Evolutionary conservation across 2,888 invertebrate species (phyloP), one percentile per base, ranked within the genome.

Genomic region (Eupithecia subfuscata): DNA sequence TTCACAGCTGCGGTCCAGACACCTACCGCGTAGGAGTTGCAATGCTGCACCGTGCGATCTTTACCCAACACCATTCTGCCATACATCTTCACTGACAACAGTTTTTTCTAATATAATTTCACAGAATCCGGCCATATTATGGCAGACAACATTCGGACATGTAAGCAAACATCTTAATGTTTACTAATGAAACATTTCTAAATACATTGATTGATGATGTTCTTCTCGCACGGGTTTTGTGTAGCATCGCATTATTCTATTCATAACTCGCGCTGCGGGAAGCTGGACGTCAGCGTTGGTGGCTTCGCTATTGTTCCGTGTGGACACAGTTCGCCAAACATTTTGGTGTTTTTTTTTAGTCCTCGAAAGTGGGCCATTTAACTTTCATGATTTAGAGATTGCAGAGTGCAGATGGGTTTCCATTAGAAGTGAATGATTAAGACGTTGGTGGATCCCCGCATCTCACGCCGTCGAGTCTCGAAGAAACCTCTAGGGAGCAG

Each of bases 81-180:
- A 86, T 86, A 88, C 87, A 85, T 87, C 88, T 88, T 84, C 81
- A 86, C 87, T 86, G 89, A 87, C 88, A 89, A 89, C 90, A 92
- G 89, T 90, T 91, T 88, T 91, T 86, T 85, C 85, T 82, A 87
- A 86, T 87, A 87, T 88, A 87, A 89, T 92, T 94, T 94, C 94
- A 92, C 88, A 88, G 93, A 94, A 94, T 89, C 85, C 87, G 83
- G 81, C 84, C 87, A 87, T 89, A 90, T 91, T 89, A 90, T 83
- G 85, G 83, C 87, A 83, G 88, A 91, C 92, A 94, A 90, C 91
- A 92, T 88, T 90, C 86, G 90, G 90, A 92, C 92, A 93, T 93
- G 93, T 93, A 94, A 93, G 94, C 92, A 94, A 94, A 94, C 94
- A 95, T 95, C 94, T 95, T 94, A 95, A 95, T 95, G 93, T 94